Evolutionary conservation across 2,888 invertebrate genomes (phyloP), one percentile per base, ranked within the genome.

Genomic region (Pharmacophagus antenor): DNA sequence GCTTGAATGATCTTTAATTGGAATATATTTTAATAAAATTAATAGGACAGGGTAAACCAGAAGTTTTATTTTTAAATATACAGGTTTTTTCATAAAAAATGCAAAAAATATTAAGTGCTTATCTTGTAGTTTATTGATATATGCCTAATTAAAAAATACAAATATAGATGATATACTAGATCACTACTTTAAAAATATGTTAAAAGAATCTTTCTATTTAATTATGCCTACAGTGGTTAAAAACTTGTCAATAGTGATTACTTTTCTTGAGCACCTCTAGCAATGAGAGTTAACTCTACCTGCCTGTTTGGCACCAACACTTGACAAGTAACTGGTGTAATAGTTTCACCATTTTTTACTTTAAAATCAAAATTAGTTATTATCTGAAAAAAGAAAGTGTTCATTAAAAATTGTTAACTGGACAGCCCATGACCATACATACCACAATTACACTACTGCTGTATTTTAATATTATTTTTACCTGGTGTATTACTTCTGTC

Each of bases 401-500:
- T n/a, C n/a, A n/a, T n/a, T n/a, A n/a, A n/a, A n/a, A n/a, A n/a
- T n/a, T n/a, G n/a, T n/a, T n/a, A n/a, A n/a, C n/a, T n/a, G n/a
- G n/a, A n/a, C n/a, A n/a, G n/a, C n/a, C n/a, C n/a, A n/a, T n/a
- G n/a, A n/a, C n/a, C n/a, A n/a, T n/a, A n/a, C n/a, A n/a, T n/a
- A n/a, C n/a, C n/a, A n/a, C n/a, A n/a, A n/a, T n/a, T n/a, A n/a
- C n/a, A n/a, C n/a, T n/a, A n/a, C n/a, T n/a, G n/a, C n/a, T n/a
- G n/a, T 37, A n/a, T 3, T 37, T 20, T 46, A 54, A 56, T 58
- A 58, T 49, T 27, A 49, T 44, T 47, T 25, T 76, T 88, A 95
- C 95, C 91, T 94, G 92, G 23, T 88, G 87, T 48, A 96, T 74
- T 12, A 95, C 88, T 48, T 94, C 87, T 62, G 93, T 91, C 71